phyloP scores from a whole-genome alignment of 2,888 invertebrate genomes.

The Temnothorax unifasciatus region DNA sequence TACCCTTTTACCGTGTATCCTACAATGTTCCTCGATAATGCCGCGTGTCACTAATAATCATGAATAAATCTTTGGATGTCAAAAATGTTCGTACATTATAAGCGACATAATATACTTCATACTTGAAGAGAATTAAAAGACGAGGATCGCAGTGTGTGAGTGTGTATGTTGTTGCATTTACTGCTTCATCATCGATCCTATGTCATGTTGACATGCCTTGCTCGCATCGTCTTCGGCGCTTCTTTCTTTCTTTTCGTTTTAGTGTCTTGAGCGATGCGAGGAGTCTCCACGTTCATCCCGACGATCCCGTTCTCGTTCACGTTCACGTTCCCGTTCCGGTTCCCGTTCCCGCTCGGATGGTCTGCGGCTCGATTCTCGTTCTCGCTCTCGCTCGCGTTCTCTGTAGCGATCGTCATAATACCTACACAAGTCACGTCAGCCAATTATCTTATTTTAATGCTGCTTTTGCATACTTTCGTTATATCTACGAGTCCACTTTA shows the following conservation, averaged over 20 bases:
- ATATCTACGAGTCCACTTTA: conserved; percentile 46
- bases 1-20: not conserved
- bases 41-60: not conserved
- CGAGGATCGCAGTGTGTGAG: conserved; percentile 3
- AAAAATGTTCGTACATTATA: conserved; percentile 11
- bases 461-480: conserved; percentile 51
- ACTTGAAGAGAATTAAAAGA: conserved; percentile 22
- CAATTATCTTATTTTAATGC: conserved; percentile 76
- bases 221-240: conserved; percentile 9
- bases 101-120: conserved; percentile 28
- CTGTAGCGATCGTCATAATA: conserved; percentile 97
- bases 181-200: conserved; percentile 13
- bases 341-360: conserved; percentile 88
- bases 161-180: not conserved
- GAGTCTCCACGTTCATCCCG: conserved; percentile 89
- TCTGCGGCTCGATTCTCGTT: conserved; percentile 87
- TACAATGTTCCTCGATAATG: conserved; percentile 15
- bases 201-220: not conserved
- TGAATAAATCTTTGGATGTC: conserved; percentile 41
- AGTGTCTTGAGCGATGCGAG: conserved; percentile 91
- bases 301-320: conserved; percentile 89
- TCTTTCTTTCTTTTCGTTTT: conserved; percentile 43
- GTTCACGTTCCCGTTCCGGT: conserved; percentile 90
- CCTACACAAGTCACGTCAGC: conserved; percentile 86
- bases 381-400: conserved; percentile 89